Percentiles rank a stretch among this genome's conserved stretches.
Conservation (phyloP, 2,888 invertebrate genomes). For the Melolontha melolontha region DNA sequence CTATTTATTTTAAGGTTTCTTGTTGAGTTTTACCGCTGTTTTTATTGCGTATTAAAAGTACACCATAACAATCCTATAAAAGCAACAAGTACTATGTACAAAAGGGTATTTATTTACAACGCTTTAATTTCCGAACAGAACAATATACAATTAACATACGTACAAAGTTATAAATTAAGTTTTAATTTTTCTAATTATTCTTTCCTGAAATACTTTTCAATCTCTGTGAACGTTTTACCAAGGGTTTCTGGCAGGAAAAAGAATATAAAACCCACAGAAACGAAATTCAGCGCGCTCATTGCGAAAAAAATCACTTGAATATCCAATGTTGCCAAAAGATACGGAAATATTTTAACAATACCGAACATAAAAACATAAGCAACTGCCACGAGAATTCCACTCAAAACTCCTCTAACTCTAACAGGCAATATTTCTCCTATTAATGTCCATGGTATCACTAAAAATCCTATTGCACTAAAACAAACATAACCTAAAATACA, state of each 20-base stretch:
- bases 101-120: too few relatives aligned
- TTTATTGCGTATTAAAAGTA: too few relatives aligned
- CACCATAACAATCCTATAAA: too few relatives aligned
- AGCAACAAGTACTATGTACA: too few relatives aligned
- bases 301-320: constrained; percentile 66
- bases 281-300: constrained; percentile 65
- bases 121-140: too few relatives aligned
- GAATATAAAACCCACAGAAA: constrained; percentile 66
- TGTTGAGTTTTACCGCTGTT: too few relatives aligned
- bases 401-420: constrained; percentile 67
- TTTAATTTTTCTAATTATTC: neutral
- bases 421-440: constrained; percentile 69
- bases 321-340: constrained; percentile 62
- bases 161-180: too few relatives aligned
- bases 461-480: constrained; percentile 68
- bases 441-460: constrained; percentile 72
- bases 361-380: constrained; percentile 70
- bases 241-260: constrained; percentile 71
- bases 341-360: constrained; percentile 68
- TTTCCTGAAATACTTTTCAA: constrained; percentile 65
- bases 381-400: constrained; percentile 68
- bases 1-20: too few relatives aligned
- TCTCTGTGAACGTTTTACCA: constrained; percentile 69
- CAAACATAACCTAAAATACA: constrained; percentile 68
- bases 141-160: too few relatives aligned